A percentile compares a stretch with the other conserved stretches of the same genome.
Conservation (phyloP, 2,113 vertebrate genomes). For the Brevimyrus niger region DNA sequence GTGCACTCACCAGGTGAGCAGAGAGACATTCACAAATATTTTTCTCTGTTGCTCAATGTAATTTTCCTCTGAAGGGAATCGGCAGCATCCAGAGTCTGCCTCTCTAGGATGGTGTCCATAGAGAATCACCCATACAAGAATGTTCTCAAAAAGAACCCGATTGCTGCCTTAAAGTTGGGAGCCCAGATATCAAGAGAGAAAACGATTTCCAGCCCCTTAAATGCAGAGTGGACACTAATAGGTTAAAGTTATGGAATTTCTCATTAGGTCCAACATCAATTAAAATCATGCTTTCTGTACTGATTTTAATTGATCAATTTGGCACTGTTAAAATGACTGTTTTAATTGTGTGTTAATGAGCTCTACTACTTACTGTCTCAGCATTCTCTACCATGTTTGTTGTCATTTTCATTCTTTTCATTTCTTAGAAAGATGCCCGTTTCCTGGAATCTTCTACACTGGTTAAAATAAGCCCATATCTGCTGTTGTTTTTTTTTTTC, state of each 20-base stretch:
- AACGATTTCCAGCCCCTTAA: neutral
- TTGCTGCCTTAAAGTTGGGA: neutral
- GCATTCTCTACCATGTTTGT: neutral
- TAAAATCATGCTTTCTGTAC: neutral
- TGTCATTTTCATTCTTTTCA: neutral
- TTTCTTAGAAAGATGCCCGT: neutral
- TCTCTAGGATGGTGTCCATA: neutral
- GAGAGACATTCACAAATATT: slow-evolving; percentile 3
- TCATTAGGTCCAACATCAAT: neutral
- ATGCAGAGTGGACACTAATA: neutral
- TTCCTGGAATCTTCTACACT: neutral
- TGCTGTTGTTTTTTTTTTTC: neutral
- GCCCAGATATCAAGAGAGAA: neutral
- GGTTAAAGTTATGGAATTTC: neutral
- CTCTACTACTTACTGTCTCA: neutral
- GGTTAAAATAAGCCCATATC: slow-evolving; percentile 6
- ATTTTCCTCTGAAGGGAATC: neutral
- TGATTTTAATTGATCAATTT: neutral
- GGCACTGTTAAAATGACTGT: neutral
- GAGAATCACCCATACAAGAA: neutral
- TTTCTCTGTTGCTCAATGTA: neutral
- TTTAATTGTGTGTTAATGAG: neutral
- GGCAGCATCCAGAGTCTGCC: neutral
- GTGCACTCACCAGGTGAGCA: slow-evolving; percentile 4
- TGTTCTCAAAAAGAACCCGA: neutral